A percentile compares a stretch with the other conserved stretches of the same genome.
These are phyloP conservation scores for Dolichallabes microphthalmus DNA, from an alignment of 2,113 vertebrate species.

Conservation along the genomic window DNA sequence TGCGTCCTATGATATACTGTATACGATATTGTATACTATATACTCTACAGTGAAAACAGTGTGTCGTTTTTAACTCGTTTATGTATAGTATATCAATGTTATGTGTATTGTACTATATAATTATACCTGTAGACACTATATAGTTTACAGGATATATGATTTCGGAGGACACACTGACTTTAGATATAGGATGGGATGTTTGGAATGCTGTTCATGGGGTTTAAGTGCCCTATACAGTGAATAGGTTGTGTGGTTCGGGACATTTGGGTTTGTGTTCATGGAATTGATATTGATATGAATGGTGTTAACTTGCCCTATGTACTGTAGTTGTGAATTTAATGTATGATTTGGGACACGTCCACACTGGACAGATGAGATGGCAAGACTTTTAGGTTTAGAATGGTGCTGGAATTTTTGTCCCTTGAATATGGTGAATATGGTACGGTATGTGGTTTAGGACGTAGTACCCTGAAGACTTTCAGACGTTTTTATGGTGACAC, in stretches of 20 bases:
- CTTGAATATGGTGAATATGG: background rate
- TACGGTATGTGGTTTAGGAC: background rate
- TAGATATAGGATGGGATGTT: background rate
- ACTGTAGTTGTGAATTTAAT: background rate
- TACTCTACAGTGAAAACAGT: background rate
- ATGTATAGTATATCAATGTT: background rate
- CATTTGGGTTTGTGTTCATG: background rate
- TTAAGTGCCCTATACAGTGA: slow-evolving; percentile 6
- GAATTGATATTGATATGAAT: background rate
- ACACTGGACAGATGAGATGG: background rate
- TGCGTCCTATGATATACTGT: background rate
- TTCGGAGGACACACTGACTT: background rate
- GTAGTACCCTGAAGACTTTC: too few species aligned
- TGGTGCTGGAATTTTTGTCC: background rate
- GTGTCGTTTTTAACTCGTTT: background rate
- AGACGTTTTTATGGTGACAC: too few species aligned
- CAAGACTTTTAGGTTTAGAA: slow-evolving; percentile 25
- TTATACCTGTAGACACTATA: background rate
- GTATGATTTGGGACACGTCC: background rate
- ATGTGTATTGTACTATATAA: background rate
- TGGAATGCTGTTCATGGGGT: background rate
- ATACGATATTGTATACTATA: background rate
- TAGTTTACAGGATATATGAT: background rate
- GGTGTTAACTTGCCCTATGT: background rate
- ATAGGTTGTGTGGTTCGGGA: background rate